Conservation (phyloP, 2,797 vertebrate species). For the Coranthus polyacanthus region DNA sequence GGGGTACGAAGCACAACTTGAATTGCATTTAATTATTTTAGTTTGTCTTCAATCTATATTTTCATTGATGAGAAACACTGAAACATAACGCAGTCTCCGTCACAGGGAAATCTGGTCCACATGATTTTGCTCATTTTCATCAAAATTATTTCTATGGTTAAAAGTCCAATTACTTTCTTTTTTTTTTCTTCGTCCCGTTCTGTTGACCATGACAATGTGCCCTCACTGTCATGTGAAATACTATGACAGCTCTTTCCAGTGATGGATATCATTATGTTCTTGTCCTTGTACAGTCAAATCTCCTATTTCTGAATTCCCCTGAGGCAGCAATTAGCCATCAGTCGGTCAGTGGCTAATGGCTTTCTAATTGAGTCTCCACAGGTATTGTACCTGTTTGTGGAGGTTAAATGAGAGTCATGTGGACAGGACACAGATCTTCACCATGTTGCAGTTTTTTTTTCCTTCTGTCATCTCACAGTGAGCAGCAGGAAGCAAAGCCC, state of each 20-base stretch:
- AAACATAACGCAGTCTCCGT: background rate
- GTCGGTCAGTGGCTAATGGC: slow-evolving; percentile 76
- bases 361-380: slow-evolving; percentile 84
- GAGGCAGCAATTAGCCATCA: slow-evolving; percentile 70
- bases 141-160: too few relatives aligned
- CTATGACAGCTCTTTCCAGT: slow-evolving; percentile 37
- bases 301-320: slow-evolving; percentile 59
- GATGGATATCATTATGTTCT: slow-evolving; percentile 58
- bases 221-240: slow-evolving; percentile 8
- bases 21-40: background rate
- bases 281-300: slow-evolving; percentile 65
- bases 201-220: background rate
- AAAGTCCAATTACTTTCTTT: too few relatives aligned
- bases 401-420: slow-evolving; percentile 58
- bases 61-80: slow-evolving; percentile 10
- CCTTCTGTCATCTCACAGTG: slow-evolving; percentile 19
- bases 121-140: background rate
- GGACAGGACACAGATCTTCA: slow-evolving; percentile 26
- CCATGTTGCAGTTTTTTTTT: slow-evolving; percentile 3
- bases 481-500: slow-evolving; percentile 44
- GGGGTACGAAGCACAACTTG: background rate
- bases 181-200: too few relatives aligned
- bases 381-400: slow-evolving; percentile 78
- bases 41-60: slow-evolving; percentile 7
- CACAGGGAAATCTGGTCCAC: background rate